Evolutionary conservation across 23 tunicate species (phyloP), one percentile per base, ranked within the genome.

Genomic region (Trididemnum nubilum): DNA sequence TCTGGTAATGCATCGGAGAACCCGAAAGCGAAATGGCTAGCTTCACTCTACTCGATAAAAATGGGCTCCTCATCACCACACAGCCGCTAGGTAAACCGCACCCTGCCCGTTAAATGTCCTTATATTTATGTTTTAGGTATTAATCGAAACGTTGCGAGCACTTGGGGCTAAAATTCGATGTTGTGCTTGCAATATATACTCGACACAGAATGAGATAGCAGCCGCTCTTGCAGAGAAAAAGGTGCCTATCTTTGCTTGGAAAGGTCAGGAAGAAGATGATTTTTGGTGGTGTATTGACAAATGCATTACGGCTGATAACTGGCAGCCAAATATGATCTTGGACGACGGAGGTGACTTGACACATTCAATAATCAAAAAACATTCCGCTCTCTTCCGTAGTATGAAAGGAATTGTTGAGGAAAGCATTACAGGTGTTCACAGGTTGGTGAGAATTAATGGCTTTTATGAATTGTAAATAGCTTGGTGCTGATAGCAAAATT

Each of bases 341-440:
- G 99, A 96, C 77, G 99, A 96, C 58, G 99, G 99, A 0, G 99
- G 99, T 19, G 99, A 96, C 61, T 80, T 93, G 40, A 96, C 99
- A 37, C 99, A 96, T 51, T 96, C 96, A 59, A 91, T 96, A 36
- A 87, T 96, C 77, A 91, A 91, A 58, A 91, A 96, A 49, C 85
- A 96, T 77, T 94, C 96, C 1, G 71, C 90, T 2, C 24, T 91
- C 25, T 96, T 96, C 82, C 80, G 87, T 21, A 82, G 86, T 23
- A 95, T 95, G 81, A 93, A 91, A 60, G 99, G 99, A 65, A 91
- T 96, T 36, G 99, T 96, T 9, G 99, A 96, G 64, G 99, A 96
- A 65, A 87, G 94, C 34, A 97, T 96, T 0, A 96, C 99, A 12
- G 99, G 99, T 21, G 99, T 96, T 21, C 99, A 96, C 87, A 87